A percentile compares a stretch with the other conserved stretches of the same genome.
Conservation (phyloP, 2,888 invertebrate species). For the Volucella inanis region DNA sequence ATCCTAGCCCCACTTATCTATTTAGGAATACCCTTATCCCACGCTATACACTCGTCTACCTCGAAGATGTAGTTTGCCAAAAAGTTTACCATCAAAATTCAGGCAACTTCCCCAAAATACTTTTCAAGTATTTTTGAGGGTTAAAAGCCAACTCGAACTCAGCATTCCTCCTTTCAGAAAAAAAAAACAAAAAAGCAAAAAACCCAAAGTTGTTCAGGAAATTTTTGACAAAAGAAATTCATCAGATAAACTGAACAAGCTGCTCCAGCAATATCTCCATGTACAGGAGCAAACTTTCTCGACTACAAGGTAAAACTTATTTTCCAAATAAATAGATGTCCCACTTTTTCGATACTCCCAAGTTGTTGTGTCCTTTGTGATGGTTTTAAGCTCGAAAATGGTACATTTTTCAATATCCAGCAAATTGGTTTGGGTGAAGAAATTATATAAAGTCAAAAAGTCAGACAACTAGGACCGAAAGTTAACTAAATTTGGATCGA, state of each 20-base stretch:
- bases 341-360: conserved; percentile 50
- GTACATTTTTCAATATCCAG: neutral
- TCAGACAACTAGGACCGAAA: no score
- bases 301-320: conserved; percentile 45
- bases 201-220: conserved; percentile 40
- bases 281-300: conserved; percentile 47
- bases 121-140: conserved; percentile 4
- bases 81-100: conserved; percentile 44
- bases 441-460: no score
- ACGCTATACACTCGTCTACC: no score
- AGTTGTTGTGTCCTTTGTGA: conserved; percentile 23
- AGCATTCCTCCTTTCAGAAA: neutral
- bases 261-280: conserved; percentile 51
- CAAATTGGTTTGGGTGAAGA: conserved; percentile 10
- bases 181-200: neutral
- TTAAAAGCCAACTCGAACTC: conserved; percentile 59
- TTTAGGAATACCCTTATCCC: no score
- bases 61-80: neutral
- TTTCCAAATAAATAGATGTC: conserved; percentile 54
- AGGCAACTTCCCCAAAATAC: conserved; percentile 45
- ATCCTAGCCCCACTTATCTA: no score
- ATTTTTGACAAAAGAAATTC: conserved; percentile 64
- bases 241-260: conserved; percentile 65
- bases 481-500: no score
- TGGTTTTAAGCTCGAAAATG: conserved; percentile 21